Percentiles rank a stretch among this genome's conserved stretches.
Conservation (phyloP, 2,113 vertebrate genomes). For the Upupa epops region DNA sequence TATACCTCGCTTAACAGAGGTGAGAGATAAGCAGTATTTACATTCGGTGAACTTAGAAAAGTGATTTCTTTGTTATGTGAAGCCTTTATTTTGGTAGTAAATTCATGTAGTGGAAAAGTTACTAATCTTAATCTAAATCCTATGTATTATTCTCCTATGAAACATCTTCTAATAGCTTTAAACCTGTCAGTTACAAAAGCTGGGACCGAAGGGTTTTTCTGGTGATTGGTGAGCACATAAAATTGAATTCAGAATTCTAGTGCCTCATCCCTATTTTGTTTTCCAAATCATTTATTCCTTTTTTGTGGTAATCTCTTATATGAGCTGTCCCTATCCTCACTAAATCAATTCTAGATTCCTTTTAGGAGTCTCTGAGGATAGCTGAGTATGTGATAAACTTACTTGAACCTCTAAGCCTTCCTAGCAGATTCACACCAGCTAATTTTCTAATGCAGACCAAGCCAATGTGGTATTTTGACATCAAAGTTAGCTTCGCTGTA, state of each 20-base stretch:
- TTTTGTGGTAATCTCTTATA: not conserved
- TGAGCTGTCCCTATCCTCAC: not conserved
- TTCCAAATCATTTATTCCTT: not conserved
- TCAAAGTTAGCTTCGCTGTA: not conserved
- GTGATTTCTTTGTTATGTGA: not conserved
- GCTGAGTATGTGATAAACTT: not conserved
- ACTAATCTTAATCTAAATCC: not conserved
- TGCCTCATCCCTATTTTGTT: not conserved
- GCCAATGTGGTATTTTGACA: not conserved
- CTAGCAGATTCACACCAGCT: not conserved
- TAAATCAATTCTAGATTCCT: not conserved
- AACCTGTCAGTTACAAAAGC: not conserved
- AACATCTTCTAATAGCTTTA: not conserved
- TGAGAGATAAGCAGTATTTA: constrained; percentile 37
- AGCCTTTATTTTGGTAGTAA: not conserved
- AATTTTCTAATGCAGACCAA: not conserved
- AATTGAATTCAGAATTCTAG: not conserved
- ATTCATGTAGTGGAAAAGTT: not conserved
- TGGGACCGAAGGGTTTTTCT: not conserved
- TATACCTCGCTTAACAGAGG: constrained; percentile 96
- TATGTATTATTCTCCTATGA: not conserved
- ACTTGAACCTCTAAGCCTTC: not conserved
- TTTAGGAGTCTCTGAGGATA: not conserved
- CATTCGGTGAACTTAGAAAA: not conserved
- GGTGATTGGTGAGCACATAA: not conserved